Percentiles rank a stretch among this genome's conserved stretches.
Conservation (phyloP, 1,140 invertebrate species). For the Anastatus disparis region DNA sequence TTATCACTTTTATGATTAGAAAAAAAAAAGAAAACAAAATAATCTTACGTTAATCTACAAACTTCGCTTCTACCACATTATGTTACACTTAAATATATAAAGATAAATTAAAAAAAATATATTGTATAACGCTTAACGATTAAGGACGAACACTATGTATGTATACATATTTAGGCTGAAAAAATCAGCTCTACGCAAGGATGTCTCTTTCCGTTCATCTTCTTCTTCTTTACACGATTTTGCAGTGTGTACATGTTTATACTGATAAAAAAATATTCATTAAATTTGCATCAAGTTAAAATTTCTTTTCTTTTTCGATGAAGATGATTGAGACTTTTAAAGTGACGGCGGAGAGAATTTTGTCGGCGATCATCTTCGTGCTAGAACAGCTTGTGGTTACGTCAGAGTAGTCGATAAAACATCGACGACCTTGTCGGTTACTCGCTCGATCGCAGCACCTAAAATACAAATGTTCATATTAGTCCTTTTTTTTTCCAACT, state of each 20-base stretch:
- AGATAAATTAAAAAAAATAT: constrained; percentile 20
- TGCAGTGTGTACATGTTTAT: background rate
- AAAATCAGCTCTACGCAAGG: too few species aligned
- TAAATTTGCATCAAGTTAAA: background rate
- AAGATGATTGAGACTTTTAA: too few species aligned
- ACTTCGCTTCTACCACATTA: background rate
- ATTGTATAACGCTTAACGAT: constrained; percentile 17
- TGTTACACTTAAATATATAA: constrained; percentile 19
- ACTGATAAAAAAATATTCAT: constrained; percentile 20
- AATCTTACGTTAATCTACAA: constrained; percentile 5
- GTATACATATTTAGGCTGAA: background rate
- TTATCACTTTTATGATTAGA: constrained; percentile 21
- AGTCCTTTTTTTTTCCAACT: too few species aligned
- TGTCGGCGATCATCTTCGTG: constrained; percentile 20
- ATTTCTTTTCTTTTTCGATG: background rate
- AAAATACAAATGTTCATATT: constrained; percentile 1
- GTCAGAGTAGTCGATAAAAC: constrained; percentile 40
- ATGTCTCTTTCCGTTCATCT: too few species aligned
- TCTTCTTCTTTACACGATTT: too few species aligned
- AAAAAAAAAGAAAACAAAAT: constrained; percentile 11
- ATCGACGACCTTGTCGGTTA: constrained; percentile 39
- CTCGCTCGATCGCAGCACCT: constrained; percentile 33
- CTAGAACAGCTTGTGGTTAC: constrained; percentile 20
- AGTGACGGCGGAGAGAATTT: background rate
- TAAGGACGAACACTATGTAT: background rate